Evolutionary conservation across 2,888 invertebrate genomes (phyloP).

Genomic region (Drosophila birchii): DNA sequence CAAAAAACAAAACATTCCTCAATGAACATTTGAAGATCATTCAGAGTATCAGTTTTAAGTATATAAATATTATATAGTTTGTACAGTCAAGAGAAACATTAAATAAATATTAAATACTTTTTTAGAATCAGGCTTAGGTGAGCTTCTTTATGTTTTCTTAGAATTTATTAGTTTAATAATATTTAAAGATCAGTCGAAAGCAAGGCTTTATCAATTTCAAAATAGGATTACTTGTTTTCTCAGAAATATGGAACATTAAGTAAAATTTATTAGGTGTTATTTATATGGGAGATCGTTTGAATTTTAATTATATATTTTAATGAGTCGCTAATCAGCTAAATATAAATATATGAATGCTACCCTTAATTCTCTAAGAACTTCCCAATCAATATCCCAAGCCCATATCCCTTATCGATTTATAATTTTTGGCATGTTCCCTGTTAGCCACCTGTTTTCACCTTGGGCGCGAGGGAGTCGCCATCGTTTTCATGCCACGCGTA

Average conservation of each 20-base stretch:
- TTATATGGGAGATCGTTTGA: not conserved
- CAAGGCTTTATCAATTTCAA: not conserved
- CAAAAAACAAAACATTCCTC: slow-evolving; percentile 3
- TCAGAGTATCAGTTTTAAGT: not conserved
- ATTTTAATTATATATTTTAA: not conserved
- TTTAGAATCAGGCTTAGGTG: not conserved
- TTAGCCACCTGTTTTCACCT: slow-evolving; percentile 74
- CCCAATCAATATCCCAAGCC: not conserved
- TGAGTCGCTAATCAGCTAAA: not conserved
- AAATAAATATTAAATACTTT: not conserved
- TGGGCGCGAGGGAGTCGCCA: slow-evolving; percentile 69
- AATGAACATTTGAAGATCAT: slow-evolving; percentile 5
- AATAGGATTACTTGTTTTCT: not conserved
- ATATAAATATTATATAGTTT: not conserved
- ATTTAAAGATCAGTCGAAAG: not conserved
- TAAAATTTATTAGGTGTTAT: not conserved
- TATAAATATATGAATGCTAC: no score
- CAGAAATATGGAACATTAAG: not conserved
- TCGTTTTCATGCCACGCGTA: slow-evolving; percentile 74
- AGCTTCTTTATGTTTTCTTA: not conserved
- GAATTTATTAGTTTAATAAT: not conserved
- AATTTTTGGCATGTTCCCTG: slow-evolving; percentile 45
- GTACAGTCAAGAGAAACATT: not conserved
- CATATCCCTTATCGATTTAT: slow-evolving; percentile 28
- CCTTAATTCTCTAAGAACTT: not conserved